Conservation (phyloP, 1,140 invertebrate species). For the Manduca sexta region DNA sequence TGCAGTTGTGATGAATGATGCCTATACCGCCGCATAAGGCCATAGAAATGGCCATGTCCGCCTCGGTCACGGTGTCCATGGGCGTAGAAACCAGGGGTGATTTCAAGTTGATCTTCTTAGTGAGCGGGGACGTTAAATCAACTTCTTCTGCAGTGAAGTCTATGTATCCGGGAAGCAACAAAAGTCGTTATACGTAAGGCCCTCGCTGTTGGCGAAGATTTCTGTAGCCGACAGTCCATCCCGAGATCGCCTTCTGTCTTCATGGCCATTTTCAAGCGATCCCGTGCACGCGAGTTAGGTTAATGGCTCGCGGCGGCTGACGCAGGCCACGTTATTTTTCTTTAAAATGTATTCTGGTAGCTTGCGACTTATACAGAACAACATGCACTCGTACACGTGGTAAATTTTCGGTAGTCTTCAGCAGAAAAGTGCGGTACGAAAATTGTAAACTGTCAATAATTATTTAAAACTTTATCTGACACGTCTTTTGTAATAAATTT, state of each 20-base stretch:
- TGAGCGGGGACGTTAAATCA: conserved; percentile 90
- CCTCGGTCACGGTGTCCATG: conserved; percentile 99
- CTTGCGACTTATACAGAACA: not conserved
- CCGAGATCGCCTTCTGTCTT: conserved; percentile 54
- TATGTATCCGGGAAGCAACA: conserved; percentile 97
- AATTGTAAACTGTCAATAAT: too few relatives aligned
- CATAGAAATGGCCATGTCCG: conserved; percentile 99
- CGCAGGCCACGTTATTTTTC: not conserved
- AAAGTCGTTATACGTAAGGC: conserved; percentile 97
- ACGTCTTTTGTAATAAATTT: conserved; percentile 4
- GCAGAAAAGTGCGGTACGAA: not conserved
- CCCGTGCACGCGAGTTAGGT: conserved; percentile 25
- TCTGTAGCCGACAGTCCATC: conserved; percentile 80
- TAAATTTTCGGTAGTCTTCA: not conserved
- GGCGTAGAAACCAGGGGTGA: conserved; percentile 97
- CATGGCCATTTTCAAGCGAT: conserved; percentile 33
- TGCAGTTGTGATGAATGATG: conserved; percentile 99
- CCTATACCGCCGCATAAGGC: conserved; percentile 97
- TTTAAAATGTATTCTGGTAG: not conserved
- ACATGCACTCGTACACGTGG: conserved; percentile 4
- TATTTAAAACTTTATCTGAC: not conserved
- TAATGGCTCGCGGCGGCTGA: not conserved
- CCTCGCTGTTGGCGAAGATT: conserved; percentile 90
- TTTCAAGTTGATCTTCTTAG: conserved; percentile 92
- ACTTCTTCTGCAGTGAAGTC: conserved; percentile 96